phyloP scores from a whole-genome alignment of 2,888 invertebrate species.

The Heliconius charithonia region DNA sequence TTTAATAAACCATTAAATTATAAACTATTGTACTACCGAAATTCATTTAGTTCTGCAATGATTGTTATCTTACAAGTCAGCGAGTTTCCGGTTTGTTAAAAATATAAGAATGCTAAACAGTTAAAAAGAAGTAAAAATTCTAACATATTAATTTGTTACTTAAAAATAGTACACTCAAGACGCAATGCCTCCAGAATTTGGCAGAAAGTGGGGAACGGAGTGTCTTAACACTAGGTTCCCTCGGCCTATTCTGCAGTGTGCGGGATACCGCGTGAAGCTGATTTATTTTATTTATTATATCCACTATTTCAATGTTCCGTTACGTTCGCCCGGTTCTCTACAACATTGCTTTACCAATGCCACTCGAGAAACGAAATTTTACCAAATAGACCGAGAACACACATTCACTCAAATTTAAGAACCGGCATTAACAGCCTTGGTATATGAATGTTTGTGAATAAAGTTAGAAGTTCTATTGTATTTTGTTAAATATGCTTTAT shows the following conservation, averaged over 20 bases:
- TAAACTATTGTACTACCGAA: background rate
- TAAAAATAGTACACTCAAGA: too few species aligned
- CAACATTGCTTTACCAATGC: slow-evolving; percentile 40
- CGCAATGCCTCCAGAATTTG: too few species aligned
- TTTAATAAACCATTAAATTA: background rate
- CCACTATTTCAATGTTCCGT: slow-evolving; percentile 28
- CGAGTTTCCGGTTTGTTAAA: background rate
- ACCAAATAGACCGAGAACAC: slow-evolving; percentile 70
- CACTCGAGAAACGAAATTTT: slow-evolving; percentile 59
- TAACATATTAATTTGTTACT: too few species aligned
- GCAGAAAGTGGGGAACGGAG: too few species aligned
- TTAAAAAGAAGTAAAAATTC: background rate
- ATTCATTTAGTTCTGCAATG: background rate
- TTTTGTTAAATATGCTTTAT: background rate
- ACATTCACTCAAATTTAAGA: slow-evolving; percentile 59
- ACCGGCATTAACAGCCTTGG: slow-evolving; percentile 57
- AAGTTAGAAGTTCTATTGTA: background rate
- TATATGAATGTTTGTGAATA: slow-evolving; percentile 28
- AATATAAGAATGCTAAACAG: background rate
- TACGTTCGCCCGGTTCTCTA: slow-evolving; percentile 21
- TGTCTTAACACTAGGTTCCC: too few species aligned
- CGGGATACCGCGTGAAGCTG: too few species aligned
- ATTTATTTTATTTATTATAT: background rate
- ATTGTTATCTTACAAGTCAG: too few species aligned
- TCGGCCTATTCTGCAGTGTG: too few species aligned